phyloP scores from a whole-genome alignment of 2,797 vertebrate species.

The Florisuga fusca region DNA sequence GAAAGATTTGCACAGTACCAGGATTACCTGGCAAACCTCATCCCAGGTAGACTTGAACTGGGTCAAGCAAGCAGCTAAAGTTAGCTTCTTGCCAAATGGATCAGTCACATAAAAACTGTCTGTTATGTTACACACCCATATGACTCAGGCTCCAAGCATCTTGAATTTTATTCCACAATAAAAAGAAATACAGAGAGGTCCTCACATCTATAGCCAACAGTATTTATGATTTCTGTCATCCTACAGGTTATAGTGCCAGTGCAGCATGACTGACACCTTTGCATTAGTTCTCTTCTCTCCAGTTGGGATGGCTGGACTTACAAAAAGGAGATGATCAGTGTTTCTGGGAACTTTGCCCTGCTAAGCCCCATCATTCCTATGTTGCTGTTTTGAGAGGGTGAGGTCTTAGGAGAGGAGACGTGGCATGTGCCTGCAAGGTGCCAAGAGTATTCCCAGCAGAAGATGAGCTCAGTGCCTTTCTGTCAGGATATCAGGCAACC shows the following conservation, averaged over 20 bases:
- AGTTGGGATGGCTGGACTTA: neutral
- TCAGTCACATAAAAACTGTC: constrained; percentile 6
- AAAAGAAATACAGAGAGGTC: neutral
- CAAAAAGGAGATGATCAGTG: neutral
- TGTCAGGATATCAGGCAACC: neutral
- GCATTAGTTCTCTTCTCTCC: neutral
- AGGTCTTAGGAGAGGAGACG: neutral
- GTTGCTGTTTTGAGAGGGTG: neutral
- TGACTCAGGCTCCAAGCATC: constrained; percentile 45
- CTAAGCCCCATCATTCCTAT: neutral
- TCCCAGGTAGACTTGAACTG: neutral
- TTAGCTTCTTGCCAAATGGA: neutral
- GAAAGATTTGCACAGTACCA: neutral
- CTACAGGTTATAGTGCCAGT: neutral
- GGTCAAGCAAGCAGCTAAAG: neutral
- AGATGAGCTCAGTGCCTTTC: neutral
- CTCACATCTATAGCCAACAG: neutral
- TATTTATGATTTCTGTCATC: neutral
- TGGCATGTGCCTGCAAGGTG: neutral
- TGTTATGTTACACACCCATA: neutral
- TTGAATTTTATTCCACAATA: constrained; percentile 30
- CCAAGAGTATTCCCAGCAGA: constrained; percentile 16
- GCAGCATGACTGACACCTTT: neutral
- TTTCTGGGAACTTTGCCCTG: neutral
- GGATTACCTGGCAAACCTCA: neutral